These are phyloP conservation scores for Pristionchus arcanus DNA, from an alignment of 2,888 invertebrate species.

Conservation along the genomic window DNA sequence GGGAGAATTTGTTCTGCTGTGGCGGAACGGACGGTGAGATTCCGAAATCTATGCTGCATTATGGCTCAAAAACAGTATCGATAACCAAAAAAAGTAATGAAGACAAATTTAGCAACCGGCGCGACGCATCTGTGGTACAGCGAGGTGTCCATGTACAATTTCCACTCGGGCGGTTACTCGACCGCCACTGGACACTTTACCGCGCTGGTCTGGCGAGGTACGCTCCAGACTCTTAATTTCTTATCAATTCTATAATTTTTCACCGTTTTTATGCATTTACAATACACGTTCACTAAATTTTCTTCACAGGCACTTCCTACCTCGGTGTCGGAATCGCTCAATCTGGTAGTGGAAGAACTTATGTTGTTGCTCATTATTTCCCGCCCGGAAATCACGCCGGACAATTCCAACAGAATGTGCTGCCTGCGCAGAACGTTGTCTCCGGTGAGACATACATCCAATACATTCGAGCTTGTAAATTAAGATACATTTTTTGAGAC, in stretches of 20 bases:
- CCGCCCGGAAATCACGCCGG: not conserved
- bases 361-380: not conserved
- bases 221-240: too few species aligned
- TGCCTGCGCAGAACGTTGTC: not conserved
- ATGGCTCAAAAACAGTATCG: too few species aligned
- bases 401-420: conserved; percentile 19
- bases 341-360: not conserved
- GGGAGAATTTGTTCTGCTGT: not conserved
- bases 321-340: not conserved
- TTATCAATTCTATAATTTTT: not conserved
- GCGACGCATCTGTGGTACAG: conserved; percentile 5
- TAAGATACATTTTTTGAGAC: too few species aligned
- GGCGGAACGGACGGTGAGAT: not conserved
- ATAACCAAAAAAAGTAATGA: too few species aligned
- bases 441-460: not conserved
- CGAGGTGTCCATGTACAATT: not conserved
- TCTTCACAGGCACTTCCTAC: not conserved
- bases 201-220: not conserved
- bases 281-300: not conserved
- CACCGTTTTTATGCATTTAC: not conserved
- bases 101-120: not conserved
- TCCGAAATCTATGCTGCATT: too few species aligned
- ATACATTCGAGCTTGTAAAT: too few species aligned
- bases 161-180: not conserved
- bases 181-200: not conserved